phyloP scores from a whole-genome alignment of 2,888 invertebrate species.

The Acrocera orbiculus region DNA sequence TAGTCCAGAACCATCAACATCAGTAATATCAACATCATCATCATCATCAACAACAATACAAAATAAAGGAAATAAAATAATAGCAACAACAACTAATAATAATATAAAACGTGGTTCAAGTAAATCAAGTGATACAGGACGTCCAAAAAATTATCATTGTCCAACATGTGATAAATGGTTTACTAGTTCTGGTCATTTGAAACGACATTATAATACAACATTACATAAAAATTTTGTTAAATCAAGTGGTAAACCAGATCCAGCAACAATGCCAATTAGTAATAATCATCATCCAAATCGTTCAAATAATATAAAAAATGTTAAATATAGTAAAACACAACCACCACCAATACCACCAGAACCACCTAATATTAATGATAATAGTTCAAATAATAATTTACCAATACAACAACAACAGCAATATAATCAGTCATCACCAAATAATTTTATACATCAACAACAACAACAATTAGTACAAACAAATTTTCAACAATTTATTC shows the following conservation, averaged over 20 bases:
- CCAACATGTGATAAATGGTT: conserved; percentile 92
- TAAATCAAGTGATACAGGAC: conserved; percentile 79
- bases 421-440: conserved; percentile 14
- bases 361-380: conserved; percentile 41
- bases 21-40: too few species aligned
- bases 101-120: conserved; percentile 56
- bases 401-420: conserved; percentile 17
- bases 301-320: conserved; percentile 36
- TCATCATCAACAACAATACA: too few species aligned
- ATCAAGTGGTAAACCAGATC: conserved; percentile 71
- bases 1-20: conserved; percentile 46
- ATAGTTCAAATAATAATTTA: conserved; percentile 19
- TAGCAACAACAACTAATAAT: conserved; percentile 37
- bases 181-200: conserved; percentile 79
- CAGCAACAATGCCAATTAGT: conserved; percentile 67
- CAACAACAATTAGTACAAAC: too few species aligned
- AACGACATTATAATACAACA: conserved; percentile 82
- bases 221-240: conserved; percentile 81
- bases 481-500: too few species aligned
- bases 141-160: conserved; percentile 84
- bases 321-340: conserved; percentile 25
- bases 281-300: conserved; percentile 68
- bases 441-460: conserved; percentile 33
- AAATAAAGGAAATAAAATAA: too few species aligned
- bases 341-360: conserved; percentile 35